Evolutionary conservation across 1,140 invertebrate genomes (phyloP), one percentile per base, ranked within the genome.

Genomic region (Aradophagus sp.): DNA sequence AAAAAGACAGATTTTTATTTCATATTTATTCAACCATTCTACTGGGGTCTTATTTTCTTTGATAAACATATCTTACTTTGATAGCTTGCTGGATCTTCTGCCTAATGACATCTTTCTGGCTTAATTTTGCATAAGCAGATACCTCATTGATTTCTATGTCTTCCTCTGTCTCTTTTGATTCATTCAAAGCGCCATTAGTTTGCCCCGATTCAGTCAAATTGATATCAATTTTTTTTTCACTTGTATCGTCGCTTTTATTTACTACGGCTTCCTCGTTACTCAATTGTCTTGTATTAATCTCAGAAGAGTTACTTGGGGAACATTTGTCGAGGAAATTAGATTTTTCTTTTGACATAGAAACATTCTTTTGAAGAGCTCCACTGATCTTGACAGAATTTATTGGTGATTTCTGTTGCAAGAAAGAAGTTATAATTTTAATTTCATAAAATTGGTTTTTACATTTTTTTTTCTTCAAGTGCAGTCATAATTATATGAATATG

Each of bases 71-170:
- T 23, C 7, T 15, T 67, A 81, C 78, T 59, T 68, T 72, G 1
- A 77, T 45, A 5, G 78, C 77, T 41, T 71, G 74, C 32, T 78
- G 70, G 12, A 81, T 72, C 62, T 58, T 74, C 4, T 39, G 48
- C 39, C 68, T 67, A 58, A 79, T 58, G 14, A 47, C 16, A 1
- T 68, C 45, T 10, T 68, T 68, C 11, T 38, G 36, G 48, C 0
- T 67, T n/a, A 39, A 0, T 23, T 38, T 52, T 7, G 5, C 6
- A 2, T 10, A 26, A n/a, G 16, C 2, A 13, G n/a, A 2, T 23
- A 23, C 8, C 8, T 23, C 20, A 4, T 5, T 23, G 8, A 5
- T 8, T 5, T 23, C 20, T 23, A 5, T 23, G 8, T 23, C 8
- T n/a, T 58, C 16, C 32, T 39, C 38, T 14, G 13, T 32, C n/a